These are phyloP conservation scores for Stenurella melanura DNA, from an alignment of 2,888 invertebrate species.

Conservation along the genomic window DNA sequence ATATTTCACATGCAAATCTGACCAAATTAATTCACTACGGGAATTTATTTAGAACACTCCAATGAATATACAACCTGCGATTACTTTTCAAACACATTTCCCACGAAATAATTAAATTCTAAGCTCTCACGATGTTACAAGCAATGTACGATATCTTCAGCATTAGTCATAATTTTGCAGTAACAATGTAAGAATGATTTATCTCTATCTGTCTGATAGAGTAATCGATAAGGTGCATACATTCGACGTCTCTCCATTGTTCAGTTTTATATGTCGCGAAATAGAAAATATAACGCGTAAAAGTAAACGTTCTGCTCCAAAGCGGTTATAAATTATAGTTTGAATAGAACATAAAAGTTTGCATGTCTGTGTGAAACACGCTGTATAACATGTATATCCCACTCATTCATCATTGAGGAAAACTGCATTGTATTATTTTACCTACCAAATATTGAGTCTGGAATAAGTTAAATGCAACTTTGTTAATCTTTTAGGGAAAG, in stretches of 20 bases:
- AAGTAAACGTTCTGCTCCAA: no score
- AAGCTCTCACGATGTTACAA: neutral
- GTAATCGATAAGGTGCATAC: neutral
- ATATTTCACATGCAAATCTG: constrained; percentile 16
- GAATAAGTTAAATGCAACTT: no score
- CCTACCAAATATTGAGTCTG: no score
- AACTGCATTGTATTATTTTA: no score
- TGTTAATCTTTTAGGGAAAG: no score
- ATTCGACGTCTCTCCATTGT: neutral
- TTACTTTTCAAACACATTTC: constrained; percentile 7
- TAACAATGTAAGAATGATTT: neutral
- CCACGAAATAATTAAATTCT: neutral
- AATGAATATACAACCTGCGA: constrained; percentile 22
- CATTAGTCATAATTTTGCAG: neutral
- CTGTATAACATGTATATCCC: no score
- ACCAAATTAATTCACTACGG: constrained; percentile 18
- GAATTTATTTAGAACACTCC: constrained; percentile 11
- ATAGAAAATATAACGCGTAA: no score
- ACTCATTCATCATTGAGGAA: no score
- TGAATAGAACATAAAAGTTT: no score
- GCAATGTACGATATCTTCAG: neutral
- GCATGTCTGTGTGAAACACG: no score
- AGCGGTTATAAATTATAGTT: no score
- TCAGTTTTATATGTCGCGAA: no score
- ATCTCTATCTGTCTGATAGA: neutral